A percentile compares a stretch with the other conserved stretches of the same genome.
Conservation (phyloP, 1,140 invertebrate species). For the Anastrepha obliqua region DNA sequence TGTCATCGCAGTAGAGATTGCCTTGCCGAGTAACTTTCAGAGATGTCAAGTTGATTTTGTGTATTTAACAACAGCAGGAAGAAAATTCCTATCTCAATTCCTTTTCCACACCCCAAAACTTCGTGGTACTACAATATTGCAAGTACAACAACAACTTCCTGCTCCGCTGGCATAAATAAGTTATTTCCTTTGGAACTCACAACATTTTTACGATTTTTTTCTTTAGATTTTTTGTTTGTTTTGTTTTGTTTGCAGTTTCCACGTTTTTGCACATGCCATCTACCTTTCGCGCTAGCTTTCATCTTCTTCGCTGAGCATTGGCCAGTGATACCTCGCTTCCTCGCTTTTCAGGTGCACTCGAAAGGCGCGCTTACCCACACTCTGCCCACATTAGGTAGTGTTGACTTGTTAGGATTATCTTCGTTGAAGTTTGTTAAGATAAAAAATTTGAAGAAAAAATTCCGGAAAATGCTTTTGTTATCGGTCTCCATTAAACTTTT, state of each 20-base stretch:
- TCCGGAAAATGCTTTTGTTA: constrained; percentile 5
- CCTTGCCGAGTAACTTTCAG: neutral
- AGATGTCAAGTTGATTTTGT: neutral
- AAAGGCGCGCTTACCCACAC: no score
- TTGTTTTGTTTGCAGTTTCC: neutral
- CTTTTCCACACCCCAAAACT: neutral
- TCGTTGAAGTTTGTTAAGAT: neutral
- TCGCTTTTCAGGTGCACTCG: neutral
- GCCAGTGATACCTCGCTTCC: neutral
- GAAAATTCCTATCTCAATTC: neutral
- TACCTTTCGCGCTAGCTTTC: neutral
- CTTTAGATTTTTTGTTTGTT: neutral
- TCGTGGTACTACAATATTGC: neutral
- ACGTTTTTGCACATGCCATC: neutral
- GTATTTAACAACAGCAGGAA: neutral
- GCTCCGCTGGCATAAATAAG: constrained; percentile 17
- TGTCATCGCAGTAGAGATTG: neutral
- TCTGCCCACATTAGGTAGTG: neutral
- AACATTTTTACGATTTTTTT: neutral
- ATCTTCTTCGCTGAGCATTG: neutral
- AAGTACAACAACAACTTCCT: constrained; percentile 1
- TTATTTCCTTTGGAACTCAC: neutral
- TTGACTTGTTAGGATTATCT: constrained; percentile 33
- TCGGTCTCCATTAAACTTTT: constrained; percentile 1
- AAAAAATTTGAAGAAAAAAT: neutral